Conservation (phyloP, 2,113 vertebrate species). For the Bungarus multicinctus region DNA sequence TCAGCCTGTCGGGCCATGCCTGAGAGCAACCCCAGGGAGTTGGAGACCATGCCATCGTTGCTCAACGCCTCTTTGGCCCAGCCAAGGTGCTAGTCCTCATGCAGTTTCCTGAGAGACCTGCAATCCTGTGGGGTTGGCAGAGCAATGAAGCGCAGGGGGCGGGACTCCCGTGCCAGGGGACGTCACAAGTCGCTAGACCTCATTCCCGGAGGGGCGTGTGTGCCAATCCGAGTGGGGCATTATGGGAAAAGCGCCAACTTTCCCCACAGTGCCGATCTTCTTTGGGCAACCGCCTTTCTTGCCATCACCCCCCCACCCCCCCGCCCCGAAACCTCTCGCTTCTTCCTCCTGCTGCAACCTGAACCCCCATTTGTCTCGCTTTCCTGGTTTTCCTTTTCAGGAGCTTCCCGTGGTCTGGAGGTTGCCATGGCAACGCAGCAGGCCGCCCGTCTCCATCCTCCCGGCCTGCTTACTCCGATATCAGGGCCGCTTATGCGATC, state of each 20-base stretch:
- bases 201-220: not conserved
- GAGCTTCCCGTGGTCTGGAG: conserved; percentile 57
- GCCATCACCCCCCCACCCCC: too few relatives aligned
- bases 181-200: not conserved
- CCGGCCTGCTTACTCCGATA: not conserved
- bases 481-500: not conserved
- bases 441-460: not conserved
- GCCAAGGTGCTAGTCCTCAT: not conserved
- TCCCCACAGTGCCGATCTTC: not conserved
- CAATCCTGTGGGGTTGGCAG: not conserved
- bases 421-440: not conserved
- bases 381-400: not conserved
- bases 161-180: not conserved
- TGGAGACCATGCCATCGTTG: not conserved
- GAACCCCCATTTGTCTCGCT: not conserved
- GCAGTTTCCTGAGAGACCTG: not conserved
- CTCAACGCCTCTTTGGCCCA: not conserved
- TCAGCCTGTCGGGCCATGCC: not conserved
- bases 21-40: not conserved
- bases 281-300: not conserved
- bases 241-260: not conserved
- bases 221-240: not conserved
- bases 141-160: not conserved
- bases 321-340: not conserved
- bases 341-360: not conserved